These are phyloP conservation scores for Fukomys damarensis DNA, from an alignment of 2,113 vertebrate genomes.

Conservation along the genomic window DNA sequence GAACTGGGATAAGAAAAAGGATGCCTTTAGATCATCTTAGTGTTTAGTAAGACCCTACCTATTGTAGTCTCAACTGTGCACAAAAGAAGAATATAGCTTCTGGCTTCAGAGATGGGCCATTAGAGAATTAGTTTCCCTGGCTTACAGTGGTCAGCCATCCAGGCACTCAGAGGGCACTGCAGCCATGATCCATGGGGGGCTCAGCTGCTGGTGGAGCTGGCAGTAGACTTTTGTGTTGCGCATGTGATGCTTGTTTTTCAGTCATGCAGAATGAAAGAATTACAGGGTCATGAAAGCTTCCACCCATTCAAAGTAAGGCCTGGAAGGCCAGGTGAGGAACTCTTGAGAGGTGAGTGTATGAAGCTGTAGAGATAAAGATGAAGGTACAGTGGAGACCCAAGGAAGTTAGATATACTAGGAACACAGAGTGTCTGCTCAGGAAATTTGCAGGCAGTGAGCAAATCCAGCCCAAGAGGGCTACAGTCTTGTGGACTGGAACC, in stretches of 20 bases:
- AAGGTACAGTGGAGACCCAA: neutral
- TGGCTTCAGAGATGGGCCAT: neutral
- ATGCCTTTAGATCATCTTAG: neutral
- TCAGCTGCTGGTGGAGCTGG: neutral
- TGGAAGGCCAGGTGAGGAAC: neutral
- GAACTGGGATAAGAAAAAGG: too few relatives aligned
- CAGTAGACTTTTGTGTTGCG: neutral
- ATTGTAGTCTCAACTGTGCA: neutral
- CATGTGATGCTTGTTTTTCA: neutral
- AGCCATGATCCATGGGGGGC: neutral
- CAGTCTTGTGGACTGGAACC: neutral
- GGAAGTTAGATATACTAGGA: neutral
- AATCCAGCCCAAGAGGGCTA: neutral
- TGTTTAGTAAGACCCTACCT: neutral
- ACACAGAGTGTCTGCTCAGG: neutral
- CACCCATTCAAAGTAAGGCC: neutral
- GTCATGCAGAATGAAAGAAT: neutral
- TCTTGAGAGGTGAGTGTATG: neutral
- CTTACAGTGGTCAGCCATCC: neutral
- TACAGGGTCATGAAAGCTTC: neutral
- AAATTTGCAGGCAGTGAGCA: neutral
- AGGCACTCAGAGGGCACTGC: neutral
- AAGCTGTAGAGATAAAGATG: neutral
- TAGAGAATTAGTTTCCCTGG: neutral
- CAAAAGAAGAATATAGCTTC: neutral